Conservation (phyloP, 1,140 invertebrate species). For the Lucilia cuprina region DNA sequence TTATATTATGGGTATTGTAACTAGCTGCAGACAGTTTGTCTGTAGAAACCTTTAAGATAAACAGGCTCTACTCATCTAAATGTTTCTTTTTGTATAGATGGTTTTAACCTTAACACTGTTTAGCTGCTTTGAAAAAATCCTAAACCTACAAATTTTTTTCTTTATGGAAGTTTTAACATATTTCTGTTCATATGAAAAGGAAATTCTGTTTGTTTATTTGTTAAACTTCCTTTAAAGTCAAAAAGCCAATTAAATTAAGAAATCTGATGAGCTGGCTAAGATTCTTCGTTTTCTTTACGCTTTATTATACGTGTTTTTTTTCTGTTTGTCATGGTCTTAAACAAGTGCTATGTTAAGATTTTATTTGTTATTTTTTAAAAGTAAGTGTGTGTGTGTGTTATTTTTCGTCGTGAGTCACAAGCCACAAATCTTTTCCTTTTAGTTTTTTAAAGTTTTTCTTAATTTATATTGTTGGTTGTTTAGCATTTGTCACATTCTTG, state of each 20-base stretch:
- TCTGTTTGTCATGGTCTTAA: background rate
- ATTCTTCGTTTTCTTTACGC: slow-evolving; percentile 43
- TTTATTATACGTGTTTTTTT: slow-evolving; percentile 42
- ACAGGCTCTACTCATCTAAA: background rate
- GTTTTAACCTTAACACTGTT: background rate
- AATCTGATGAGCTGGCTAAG: slow-evolving; percentile 32
- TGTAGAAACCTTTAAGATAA: slow-evolving; percentile 24
- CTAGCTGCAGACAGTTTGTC: slow-evolving; percentile 31
- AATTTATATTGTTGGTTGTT: slow-evolving; percentile 16
- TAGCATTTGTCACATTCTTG: slow-evolving; percentile 24
- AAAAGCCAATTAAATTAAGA: slow-evolving; percentile 36
- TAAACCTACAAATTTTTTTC: background rate
- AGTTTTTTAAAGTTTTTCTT: background rate
- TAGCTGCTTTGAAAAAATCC: background rate
- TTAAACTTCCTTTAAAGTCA: slow-evolving; percentile 16
- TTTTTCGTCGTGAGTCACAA: slow-evolving; percentile 38
- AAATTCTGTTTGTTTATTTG: background rate
- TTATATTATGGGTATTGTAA: background rate
- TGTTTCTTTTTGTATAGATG: background rate
- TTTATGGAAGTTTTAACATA: background rate
- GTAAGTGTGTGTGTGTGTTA: background rate
- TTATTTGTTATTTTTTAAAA: background rate
- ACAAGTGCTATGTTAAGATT: background rate
- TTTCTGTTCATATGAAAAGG: background rate
- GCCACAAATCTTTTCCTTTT: slow-evolving; percentile 23